Conservation (phyloP, 2,113 vertebrate species). For the Cariama cristata region DNA sequence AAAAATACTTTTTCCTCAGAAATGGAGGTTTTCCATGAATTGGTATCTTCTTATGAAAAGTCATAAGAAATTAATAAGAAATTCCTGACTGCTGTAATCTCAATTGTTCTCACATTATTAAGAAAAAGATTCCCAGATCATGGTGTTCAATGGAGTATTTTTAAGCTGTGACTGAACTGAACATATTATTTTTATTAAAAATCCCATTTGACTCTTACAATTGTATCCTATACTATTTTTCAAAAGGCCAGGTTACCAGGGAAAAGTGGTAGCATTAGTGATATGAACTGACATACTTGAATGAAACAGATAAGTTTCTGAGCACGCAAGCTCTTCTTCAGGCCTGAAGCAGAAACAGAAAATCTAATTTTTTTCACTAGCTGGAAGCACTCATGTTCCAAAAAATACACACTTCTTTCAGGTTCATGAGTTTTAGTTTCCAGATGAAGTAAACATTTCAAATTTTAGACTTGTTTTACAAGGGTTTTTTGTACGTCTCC, state of each 20-base stretch:
- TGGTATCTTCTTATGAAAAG: neutral
- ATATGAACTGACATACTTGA: neutral
- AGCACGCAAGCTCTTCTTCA: neutral
- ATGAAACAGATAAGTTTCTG: neutral
- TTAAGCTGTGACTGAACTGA: neutral
- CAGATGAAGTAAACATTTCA: neutral
- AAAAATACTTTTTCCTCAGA: neutral
- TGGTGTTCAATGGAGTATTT: neutral
- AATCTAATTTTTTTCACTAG: neutral
- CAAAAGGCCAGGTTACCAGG: neutral
- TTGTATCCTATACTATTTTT: neutral
- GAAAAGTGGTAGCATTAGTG: neutral
- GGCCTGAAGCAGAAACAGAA: neutral
- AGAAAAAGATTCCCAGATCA: neutral
- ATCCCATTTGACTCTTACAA: neutral
- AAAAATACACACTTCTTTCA: neutral
- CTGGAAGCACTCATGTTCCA: neutral
- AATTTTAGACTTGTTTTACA: neutral
- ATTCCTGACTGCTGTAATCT: neutral
- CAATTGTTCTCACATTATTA: neutral
- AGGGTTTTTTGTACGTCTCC: neutral
- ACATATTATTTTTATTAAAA: neutral
- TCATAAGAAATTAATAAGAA: neutral
- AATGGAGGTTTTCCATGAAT: rapidly evolving
- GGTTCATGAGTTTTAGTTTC: neutral